These are phyloP conservation scores for Mya arenaria DNA, from an alignment of 1,140 invertebrate species.

Conservation along the genomic window DNA sequence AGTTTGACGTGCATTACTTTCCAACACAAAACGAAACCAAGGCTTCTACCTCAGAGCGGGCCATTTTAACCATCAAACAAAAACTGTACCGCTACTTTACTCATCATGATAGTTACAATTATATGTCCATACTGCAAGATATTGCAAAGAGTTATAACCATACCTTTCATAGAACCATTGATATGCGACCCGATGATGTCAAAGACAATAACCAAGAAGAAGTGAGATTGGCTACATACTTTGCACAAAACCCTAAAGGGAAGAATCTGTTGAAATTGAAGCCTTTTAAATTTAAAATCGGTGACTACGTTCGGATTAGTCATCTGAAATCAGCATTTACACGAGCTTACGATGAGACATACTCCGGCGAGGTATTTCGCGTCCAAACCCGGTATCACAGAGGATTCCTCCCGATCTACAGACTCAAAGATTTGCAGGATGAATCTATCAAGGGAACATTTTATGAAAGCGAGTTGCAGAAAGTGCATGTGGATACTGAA, in stretches of 20 bases:
- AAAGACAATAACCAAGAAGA: conserved; percentile 24
- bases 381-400: not conserved
- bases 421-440: not conserved
- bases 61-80: conserved; percentile 23
- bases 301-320: conserved; percentile 3
- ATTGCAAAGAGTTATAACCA: conserved; percentile 17
- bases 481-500: not conserved
- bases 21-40: conserved; percentile 22
- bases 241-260: not conserved
- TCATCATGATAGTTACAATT: not conserved
- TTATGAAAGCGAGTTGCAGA: conserved; percentile 19
- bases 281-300: conserved; percentile 23
- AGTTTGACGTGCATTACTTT: not conserved
- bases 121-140: conserved; percentile 19
- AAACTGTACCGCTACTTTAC: not conserved
- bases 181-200: not conserved
- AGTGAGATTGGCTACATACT: conserved; percentile 1
- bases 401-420: conserved; percentile 5
- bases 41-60: not conserved
- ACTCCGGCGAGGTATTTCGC: not conserved
- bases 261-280: no score
- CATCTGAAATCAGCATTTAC: conserved; percentile 31
- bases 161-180: conserved; percentile 20
- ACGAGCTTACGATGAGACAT: conserved; percentile 7
- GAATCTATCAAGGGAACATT: conserved; percentile 15